Conservation (phyloP, 2,797 vertebrate species). For the Leuciscus waleckii region DNA sequence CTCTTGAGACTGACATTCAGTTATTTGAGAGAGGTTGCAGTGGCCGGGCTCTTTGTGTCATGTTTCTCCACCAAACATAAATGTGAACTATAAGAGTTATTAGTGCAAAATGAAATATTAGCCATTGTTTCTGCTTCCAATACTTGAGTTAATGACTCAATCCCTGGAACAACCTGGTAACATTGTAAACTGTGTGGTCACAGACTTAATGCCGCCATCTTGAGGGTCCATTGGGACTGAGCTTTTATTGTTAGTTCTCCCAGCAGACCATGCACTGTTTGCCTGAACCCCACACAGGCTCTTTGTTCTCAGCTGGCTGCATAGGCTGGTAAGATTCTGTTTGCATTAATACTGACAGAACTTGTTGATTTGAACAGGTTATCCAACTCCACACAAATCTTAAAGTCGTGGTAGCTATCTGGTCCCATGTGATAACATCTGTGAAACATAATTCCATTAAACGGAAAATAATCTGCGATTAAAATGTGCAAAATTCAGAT, state of each 20-base stretch:
- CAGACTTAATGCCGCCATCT: constrained; percentile 26
- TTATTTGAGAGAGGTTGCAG: neutral
- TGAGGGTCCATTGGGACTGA: constrained; percentile 16
- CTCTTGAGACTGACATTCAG: neutral
- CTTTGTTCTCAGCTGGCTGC: constrained; percentile 1
- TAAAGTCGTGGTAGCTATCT: neutral
- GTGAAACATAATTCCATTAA: constrained; percentile 6
- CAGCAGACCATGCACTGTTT: constrained; percentile 18
- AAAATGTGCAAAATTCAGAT: neutral
- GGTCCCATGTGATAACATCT: constrained; percentile 11
- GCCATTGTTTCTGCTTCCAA: neutral
- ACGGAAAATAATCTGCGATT: constrained; percentile 7
- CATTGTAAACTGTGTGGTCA: constrained; percentile 25
- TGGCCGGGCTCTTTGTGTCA: neutral
- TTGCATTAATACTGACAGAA: constrained; percentile 18
- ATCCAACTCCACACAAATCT: neutral
- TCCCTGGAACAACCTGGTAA: constrained; percentile 10
- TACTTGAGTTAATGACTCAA: constrained; percentile 10
- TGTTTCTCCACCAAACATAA: neutral
- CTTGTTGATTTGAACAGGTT: constrained; percentile 6
- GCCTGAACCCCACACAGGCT: constrained; percentile 2
- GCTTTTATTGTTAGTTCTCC: constrained; percentile 35
- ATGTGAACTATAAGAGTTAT: neutral
- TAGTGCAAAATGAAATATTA: constrained; percentile 6
- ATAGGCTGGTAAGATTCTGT: neutral